phyloP scores from a whole-genome alignment of 2,797 vertebrate species.

The Dipus sagitta region DNA sequence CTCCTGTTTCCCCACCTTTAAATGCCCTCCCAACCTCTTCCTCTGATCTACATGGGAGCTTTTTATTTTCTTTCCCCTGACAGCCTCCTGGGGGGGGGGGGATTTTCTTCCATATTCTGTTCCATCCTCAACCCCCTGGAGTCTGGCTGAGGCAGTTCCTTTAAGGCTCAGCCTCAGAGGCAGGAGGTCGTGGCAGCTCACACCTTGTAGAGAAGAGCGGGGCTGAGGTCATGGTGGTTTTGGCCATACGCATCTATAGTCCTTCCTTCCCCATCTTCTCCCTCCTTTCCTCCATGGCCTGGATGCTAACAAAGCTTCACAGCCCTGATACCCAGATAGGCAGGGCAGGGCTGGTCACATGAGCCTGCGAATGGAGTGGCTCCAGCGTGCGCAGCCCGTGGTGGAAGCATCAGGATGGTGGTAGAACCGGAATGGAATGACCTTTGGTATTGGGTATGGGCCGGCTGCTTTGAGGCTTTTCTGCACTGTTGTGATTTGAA shows the following conservation, averaged over 20 bases:
- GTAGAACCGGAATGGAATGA: not conserved
- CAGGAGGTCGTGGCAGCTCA: not conserved
- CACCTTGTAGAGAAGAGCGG: not conserved
- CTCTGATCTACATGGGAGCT: not conserved
- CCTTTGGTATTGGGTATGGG: not conserved
- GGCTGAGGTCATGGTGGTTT: not conserved
- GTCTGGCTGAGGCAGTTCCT: not conserved
- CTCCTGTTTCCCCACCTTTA: not conserved
- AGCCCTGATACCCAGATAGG: not conserved
- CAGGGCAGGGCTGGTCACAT: not conserved
- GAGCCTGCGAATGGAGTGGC: too few species aligned
- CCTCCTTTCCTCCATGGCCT: not conserved
- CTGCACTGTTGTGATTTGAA: not conserved
- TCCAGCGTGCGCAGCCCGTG: too few species aligned
- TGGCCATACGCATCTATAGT: not conserved
- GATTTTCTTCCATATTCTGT: not conserved
- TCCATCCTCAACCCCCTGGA: too few species aligned
- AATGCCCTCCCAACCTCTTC: not conserved
- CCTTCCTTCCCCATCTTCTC: not conserved
- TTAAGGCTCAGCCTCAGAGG: not conserved
- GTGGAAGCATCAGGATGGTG: accelerated
- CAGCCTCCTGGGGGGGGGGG: not conserved
- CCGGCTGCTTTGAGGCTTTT: not conserved
- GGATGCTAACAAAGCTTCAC: not conserved
- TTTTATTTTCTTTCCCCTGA: not conserved